Percentiles rank a stretch among this genome's conserved stretches.
Evolutionary conservation across 2,888 invertebrate genomes (phyloP).

Genomic region (Diachrysia chrysitis): DNA sequence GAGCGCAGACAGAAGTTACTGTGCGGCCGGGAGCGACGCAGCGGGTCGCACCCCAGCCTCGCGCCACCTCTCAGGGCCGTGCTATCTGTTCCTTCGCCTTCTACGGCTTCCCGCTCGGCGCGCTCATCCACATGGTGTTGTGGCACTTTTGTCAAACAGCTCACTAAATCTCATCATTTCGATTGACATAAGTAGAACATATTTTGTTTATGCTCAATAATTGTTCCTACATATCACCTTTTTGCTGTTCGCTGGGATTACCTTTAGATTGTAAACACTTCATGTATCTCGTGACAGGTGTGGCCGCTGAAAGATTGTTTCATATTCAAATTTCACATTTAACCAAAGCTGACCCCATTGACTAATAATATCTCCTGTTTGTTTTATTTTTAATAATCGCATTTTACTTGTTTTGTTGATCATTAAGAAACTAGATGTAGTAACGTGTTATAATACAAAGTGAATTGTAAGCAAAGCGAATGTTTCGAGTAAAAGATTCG

Average conservation of each 20-base stretch:
- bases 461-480: conserved; percentile 43
- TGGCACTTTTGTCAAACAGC: conserved; percentile 93
- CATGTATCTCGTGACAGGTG: conserved; percentile 58
- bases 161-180: conserved; percentile 93
- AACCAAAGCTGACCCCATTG: conserved; percentile 75
- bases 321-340: conserved; percentile 63
- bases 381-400: conserved; percentile 59
- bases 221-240: conserved; percentile 64
- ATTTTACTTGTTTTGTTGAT: conserved; percentile 58
- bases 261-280: conserved; percentile 42
- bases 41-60: conserved; percentile 82
- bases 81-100: conserved; percentile 59
- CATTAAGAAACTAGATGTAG: conserved; percentile 31
- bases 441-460: conserved; percentile 24
- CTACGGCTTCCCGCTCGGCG: conserved; percentile 80
- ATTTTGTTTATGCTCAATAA: conserved; percentile 58
- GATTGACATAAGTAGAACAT: conserved; percentile 87
- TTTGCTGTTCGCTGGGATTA: conserved; percentile 60
- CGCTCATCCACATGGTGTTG: conserved; percentile 94
- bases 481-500: conserved; percentile 27
- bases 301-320: conserved; percentile 62
- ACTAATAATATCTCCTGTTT: conserved; percentile 66
- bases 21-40: conserved; percentile 75
- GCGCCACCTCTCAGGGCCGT: conserved; percentile 64
- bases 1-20: conserved; percentile 70